These are phyloP conservation scores for Chelonus insularis DNA, from an alignment of 1,140 invertebrate genomes.

Conservation along the genomic window DNA sequence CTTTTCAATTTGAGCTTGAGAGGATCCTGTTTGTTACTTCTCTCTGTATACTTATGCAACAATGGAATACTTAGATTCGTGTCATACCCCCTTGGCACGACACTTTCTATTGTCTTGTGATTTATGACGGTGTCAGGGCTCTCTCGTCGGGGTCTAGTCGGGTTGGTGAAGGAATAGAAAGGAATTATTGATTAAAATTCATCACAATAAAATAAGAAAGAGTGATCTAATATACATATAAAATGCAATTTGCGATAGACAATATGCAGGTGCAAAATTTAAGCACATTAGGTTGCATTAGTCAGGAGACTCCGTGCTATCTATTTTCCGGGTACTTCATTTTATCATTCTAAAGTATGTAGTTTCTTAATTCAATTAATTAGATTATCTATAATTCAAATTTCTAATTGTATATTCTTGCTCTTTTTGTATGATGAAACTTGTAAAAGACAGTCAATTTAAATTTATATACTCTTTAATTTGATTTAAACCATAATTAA, in stretches of 20 bases:
- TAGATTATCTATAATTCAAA: no score
- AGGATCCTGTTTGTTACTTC: background rate
- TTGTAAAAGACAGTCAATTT: no score
- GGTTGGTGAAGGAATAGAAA: conserved; percentile 29
- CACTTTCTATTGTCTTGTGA: conserved; percentile 47
- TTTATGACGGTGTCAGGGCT: conserved; percentile 37
- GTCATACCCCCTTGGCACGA: conserved; percentile 26
- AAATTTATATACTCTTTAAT: no score
- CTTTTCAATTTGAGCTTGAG: conserved; percentile 18
- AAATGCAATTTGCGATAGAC: background rate
- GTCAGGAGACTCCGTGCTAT: no score
- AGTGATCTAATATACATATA: background rate
- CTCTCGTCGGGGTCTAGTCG: background rate
- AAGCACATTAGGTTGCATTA: no score
- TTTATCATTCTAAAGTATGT: no score
- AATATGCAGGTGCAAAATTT: no score
- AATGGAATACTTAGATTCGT: conserved; percentile 48
- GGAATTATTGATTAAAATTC: conserved; percentile 47
- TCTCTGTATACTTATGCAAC: conserved; percentile 32
- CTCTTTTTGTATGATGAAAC: no score
- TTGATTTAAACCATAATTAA: no score
- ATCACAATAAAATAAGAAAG: conserved; percentile 18
- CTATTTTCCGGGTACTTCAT: no score
- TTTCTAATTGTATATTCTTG: no score
- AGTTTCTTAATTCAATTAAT: no score